Evolutionary conservation across 2,888 invertebrate genomes (phyloP).

Genomic region (Stenodema calcarata): DNA sequence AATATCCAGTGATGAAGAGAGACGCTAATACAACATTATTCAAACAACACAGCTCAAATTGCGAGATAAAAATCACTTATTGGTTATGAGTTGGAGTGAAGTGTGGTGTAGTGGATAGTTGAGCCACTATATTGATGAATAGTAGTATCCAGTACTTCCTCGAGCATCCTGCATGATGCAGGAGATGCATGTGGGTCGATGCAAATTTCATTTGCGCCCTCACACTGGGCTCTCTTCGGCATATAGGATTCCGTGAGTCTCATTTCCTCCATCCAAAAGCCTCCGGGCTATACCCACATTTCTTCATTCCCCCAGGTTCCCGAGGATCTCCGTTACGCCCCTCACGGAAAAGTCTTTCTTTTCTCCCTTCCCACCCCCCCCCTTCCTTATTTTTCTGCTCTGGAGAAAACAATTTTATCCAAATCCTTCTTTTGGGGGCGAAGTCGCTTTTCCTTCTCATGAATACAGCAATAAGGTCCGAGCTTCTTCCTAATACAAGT

Average conservation of each 20-base stretch:
- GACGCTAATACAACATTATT: no score
- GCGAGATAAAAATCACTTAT: no score
- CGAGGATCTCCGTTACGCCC: background rate
- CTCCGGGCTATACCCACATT: background rate
- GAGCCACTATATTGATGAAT: background rate
- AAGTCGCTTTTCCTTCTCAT: background rate
- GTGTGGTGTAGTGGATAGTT: background rate
- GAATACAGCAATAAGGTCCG: conserved; percentile 29
- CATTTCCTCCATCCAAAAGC: background rate
- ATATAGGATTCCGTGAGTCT: background rate
- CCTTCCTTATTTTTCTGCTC: background rate
- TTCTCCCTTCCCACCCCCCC: background rate
- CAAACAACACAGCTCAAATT: no score
- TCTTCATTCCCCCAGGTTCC: background rate
- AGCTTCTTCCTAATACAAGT: background rate
- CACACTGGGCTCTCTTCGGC: background rate
- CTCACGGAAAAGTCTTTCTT: background rate
- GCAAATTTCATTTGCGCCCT: background rate
- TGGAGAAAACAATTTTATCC: conserved; percentile 29
- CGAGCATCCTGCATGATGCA: background rate
- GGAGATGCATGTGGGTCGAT: background rate
- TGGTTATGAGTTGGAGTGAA: no score
- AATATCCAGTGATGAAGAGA: no score
- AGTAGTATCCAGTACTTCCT: background rate
- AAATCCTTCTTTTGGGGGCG: background rate